Evolutionary conservation across 2,797 vertebrate genomes (phyloP).

Genomic region (Poecilia velifera): DNA sequence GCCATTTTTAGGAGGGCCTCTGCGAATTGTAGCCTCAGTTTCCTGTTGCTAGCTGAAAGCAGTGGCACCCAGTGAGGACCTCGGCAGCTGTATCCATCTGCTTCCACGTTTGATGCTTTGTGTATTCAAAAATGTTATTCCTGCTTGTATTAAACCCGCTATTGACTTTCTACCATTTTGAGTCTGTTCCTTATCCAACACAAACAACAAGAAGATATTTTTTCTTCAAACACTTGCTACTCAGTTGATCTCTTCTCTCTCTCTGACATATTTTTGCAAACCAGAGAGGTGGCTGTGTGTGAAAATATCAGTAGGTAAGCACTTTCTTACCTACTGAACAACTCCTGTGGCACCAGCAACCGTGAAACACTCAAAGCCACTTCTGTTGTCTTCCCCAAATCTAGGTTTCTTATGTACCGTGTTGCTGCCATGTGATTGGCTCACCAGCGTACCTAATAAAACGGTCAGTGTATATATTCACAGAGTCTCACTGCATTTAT

Average conservation of each 20-base stretch:
- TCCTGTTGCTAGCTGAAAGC: background rate
- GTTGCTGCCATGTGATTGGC: background rate
- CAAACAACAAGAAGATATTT: background rate
- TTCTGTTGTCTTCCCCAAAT: background rate
- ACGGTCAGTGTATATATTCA: background rate
- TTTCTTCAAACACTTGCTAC: background rate
- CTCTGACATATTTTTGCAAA: background rate
- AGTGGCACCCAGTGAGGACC: background rate
- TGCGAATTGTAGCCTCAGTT: background rate
- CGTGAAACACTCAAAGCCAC: background rate
- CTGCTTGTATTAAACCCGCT: background rate
- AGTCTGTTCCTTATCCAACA: background rate
- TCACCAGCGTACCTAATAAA: background rate
- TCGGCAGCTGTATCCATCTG: background rate
- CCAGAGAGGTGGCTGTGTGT: background rate
- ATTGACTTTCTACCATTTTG: background rate
- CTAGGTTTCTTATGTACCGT: background rate
- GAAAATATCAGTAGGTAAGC: background rate
- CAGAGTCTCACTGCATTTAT: background rate
- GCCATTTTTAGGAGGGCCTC: background rate
- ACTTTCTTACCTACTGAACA: background rate
- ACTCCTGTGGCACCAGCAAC: background rate
- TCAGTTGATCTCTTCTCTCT: background rate
- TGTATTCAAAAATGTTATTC: background rate
- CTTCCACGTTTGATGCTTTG: background rate